Evolutionary conservation across 2,888 invertebrate species (phyloP), one percentile per base, ranked within the genome.

Genomic region (Liopterus haemorrhoidalis): DNA sequence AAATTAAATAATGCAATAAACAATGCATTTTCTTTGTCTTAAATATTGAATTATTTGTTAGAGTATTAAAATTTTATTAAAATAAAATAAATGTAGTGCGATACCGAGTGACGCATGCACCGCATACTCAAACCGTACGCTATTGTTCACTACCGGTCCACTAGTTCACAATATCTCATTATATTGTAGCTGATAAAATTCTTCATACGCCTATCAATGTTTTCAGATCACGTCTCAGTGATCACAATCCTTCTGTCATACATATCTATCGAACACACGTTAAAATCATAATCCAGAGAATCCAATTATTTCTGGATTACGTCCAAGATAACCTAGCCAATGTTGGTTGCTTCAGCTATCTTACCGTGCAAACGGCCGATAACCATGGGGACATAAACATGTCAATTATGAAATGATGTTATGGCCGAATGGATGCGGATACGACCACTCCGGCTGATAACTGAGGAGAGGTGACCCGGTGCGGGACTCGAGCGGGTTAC

Each of bases 251-350:
- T n/a, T n/a, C n/a, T n/a, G n/a, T n/a, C n/a, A n/a, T n/a, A n/a
- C n/a, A n/a, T n/a, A n/a, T n/a, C n/a, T n/a, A n/a, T n/a, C n/a
- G n/a, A n/a, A n/a, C n/a, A n/a, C n/a, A n/a, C n/a, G n/a, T n/a
- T n/a, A 9, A 33, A 22, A 19, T 41, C 41, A 41, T 41, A 41
- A 41, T 41, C 32, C 41, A 41, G 22, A 30, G 41, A 41, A 41
- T 41, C 41, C 41, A 41, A 41, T 41, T 41, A 41, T 32, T 24
- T 22, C 5, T 24, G 41, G 41, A 41, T 41, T 41, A 41, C 41
- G 21, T 36, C 8, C 9, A 36, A 20, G 24, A 14, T 11, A 9
- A 22, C 36, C 22, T 12, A 15, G 33, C 16, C 15, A 8, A 33
- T 16, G 18, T 22, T 22, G 12, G 22, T 35, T 11, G 3, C 19